Conservation (phyloP, 2,113 vertebrate genomes). For the Corythaixoides concolor region DNA sequence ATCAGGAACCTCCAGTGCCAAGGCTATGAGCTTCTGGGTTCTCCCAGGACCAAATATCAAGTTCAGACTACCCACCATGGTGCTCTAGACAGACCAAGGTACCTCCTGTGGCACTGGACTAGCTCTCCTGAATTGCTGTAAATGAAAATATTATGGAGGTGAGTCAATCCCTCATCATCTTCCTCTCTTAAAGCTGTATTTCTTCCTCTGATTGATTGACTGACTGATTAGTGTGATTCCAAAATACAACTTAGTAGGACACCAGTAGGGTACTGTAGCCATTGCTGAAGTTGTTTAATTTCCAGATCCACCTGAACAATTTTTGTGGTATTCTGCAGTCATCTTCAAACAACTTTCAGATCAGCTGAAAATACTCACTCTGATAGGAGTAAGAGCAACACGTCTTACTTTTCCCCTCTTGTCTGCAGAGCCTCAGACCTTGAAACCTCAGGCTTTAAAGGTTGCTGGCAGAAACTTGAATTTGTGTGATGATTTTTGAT, state of each 20-base stretch:
- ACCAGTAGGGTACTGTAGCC: neutral
- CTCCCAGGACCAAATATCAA: neutral
- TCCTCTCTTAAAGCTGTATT: neutral
- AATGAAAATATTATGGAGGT: neutral
- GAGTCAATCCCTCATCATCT: neutral
- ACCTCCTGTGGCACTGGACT: neutral
- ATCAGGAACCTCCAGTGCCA: neutral
- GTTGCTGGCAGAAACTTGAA: neutral
- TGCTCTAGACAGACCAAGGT: neutral
- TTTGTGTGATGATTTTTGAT: neutral
- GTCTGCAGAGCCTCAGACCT: neutral
- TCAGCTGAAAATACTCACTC: neutral
- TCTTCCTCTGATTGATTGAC: neutral
- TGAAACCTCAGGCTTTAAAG: neutral
- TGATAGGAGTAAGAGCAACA: neutral
- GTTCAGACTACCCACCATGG: neutral
- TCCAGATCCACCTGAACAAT: neutral
- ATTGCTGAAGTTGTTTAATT: neutral
- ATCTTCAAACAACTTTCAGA: neutral
- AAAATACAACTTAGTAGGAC: neutral
- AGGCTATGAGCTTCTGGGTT: neutral
- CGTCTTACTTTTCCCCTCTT: neutral
- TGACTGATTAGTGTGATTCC: neutral
- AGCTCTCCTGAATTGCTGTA: neutral
- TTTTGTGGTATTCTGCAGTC: neutral